phyloP scores from a whole-genome alignment of 2,113 vertebrate species.

The Mesembrinibis cayennensis region DNA sequence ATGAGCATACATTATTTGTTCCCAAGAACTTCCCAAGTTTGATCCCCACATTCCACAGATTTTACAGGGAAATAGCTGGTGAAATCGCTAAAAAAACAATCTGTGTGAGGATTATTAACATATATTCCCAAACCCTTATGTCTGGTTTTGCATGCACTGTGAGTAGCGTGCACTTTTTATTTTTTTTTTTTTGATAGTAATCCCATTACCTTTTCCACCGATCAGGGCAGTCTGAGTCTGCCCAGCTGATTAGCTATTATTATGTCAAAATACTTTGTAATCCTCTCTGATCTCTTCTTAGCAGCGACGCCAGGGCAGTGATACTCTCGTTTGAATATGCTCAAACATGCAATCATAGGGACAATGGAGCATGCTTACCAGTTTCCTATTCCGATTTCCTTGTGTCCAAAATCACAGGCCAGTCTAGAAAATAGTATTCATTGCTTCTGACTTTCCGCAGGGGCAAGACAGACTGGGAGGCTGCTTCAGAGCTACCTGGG shows the following conservation, averaged over 20 bases:
- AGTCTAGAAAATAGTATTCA: background rate
- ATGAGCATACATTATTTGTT: background rate
- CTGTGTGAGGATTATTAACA: background rate
- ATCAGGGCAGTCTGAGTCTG: conserved; percentile 27
- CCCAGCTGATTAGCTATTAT: conserved; percentile 54
- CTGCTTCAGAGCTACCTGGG: background rate
- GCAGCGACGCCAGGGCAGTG: background rate
- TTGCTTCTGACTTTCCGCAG: background rate
- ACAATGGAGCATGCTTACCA: background rate
- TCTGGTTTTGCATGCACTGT: background rate
- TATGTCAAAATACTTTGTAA: conserved; percentile 52
- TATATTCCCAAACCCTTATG: background rate
- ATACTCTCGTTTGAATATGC: background rate
- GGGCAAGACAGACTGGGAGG: background rate
- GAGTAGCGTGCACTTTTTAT: background rate
- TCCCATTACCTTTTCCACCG: conserved; percentile 45
- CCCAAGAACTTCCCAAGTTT: background rate
- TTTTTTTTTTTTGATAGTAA: background rate
- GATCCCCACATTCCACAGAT: background rate
- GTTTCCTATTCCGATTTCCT: background rate
- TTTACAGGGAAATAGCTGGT: background rate
- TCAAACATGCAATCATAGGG: background rate
- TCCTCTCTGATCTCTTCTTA: conserved; percentile 51
- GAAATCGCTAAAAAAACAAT: background rate
- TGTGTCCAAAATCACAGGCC: background rate